These are phyloP conservation scores for Tenodera sinensis DNA, from an alignment of 2,888 invertebrate genomes.

Conservation along the genomic window DNA sequence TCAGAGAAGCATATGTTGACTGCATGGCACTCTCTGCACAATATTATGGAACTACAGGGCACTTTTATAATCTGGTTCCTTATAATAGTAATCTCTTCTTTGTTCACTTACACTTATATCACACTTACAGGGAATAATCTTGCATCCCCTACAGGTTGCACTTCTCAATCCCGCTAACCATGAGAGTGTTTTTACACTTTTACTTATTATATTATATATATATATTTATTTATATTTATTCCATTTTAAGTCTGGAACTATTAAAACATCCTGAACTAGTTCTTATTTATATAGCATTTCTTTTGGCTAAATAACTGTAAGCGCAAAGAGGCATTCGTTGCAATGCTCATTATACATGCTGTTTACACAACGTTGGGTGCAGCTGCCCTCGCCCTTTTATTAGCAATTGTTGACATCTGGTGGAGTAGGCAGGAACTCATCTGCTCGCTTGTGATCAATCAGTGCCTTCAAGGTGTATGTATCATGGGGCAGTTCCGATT, in stretches of 20 bases:
- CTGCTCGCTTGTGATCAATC: conserved; percentile 88
- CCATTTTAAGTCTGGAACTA: not conserved
- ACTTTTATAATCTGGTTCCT: not conserved
- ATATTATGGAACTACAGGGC: not conserved
- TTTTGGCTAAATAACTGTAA: conserved; percentile 6
- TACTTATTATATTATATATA: not conserved
- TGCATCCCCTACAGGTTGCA: not conserved
- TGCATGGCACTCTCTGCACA: not conserved
- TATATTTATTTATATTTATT: not conserved
- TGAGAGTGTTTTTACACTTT: not conserved
- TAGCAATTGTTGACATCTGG: conserved; percentile 86
- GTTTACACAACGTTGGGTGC: not conserved
- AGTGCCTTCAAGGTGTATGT: conserved; percentile 86
- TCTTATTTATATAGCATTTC: conserved; percentile 8
- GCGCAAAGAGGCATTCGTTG: conserved; percentile 12
- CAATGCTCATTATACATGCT: conserved; percentile 5
- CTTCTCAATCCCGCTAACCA: not conserved
- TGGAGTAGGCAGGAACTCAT: conserved; percentile 82
- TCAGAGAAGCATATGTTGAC: not conserved
- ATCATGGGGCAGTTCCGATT: conserved; percentile 94
- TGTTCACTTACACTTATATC: not conserved
- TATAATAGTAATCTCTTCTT: not conserved
- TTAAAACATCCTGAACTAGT: conserved; percentile 12
- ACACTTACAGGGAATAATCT: not conserved
- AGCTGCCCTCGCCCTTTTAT: conserved; percentile 22